Base-by-base conservation (phyloP, 2,888 invertebrate genomes). In the Bellardia pandia region DNA sequence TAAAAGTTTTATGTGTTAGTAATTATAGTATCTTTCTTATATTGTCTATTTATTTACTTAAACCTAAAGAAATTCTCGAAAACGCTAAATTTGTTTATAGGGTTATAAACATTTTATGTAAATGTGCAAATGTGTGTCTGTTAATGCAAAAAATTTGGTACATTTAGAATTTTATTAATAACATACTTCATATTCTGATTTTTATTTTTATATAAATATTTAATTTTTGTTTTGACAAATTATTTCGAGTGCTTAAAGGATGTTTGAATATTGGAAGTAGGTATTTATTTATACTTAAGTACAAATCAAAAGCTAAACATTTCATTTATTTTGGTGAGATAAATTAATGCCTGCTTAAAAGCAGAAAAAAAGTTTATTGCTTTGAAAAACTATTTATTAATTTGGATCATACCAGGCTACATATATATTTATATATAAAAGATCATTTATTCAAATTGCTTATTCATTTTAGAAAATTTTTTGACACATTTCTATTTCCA, bases 201-300 rank as follows among this genome's bases (percentile, higher is more conserved):
- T 66, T 23, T 45, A 45, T 45, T 45, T 45, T 66, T 45, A 16
- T 11, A 42, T 42, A 40, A 64, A 64, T 64, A 64, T 64, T 64
- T 64, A 64, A 64, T 64, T 64, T 58, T 58, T 58, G 30, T 58
- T 23, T 58, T 58, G 58, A 30, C 58, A 58, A 58, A 58, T 58
- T 58, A 58, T 58, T 13, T 30, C 2, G 58, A 23, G 23, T 23
- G 23, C 23, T 23, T 23, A 23, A 23, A 56, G 14, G 16, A 56
- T 23, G 23, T 56, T 23, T 23, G 23, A n/a, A n/a, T 51, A 14
- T 16, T 53, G 0, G 23, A 6, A 56, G 56, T 56, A 23, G 6
- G 9, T 23, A 23, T 56, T 16, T 23, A 23, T 23, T 8, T 23
- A 16, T 23, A 58, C 16, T 30, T 58, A 58, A 30, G 13, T 58